phyloP scores from a whole-genome alignment of 2,113 vertebrate genomes.

The Natator depressus region DNA sequence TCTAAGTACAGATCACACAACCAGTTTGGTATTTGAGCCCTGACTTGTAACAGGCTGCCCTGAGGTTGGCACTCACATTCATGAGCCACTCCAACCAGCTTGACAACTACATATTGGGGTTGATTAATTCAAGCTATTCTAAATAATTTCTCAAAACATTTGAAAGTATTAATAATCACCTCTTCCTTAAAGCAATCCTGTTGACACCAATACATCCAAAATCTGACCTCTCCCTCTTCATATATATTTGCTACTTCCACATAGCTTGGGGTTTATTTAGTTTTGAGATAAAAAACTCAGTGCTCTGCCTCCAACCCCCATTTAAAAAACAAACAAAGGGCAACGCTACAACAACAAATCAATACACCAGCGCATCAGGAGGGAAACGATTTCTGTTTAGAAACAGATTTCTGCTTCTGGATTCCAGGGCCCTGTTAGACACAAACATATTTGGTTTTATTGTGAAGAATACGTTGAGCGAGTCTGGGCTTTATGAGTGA shows the following conservation, averaged over 20 bases:
- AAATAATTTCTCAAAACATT: background rate
- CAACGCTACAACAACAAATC: background rate
- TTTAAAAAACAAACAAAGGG: background rate
- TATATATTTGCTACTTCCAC: background rate
- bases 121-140: background rate
- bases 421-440: background rate
- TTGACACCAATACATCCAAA: background rate
- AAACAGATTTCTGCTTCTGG: background rate
- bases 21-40: background rate
- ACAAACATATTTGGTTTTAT: background rate
- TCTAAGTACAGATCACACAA: background rate
- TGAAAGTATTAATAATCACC: background rate
- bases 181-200: background rate
- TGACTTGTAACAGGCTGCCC: background rate
- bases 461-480: background rate
- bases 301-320: background rate
- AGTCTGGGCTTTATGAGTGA: background rate
- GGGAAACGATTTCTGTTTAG: background rate
- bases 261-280: background rate
- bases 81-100: background rate
- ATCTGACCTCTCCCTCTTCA: background rate
- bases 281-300: fast-evolving
- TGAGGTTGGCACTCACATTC: background rate
- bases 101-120: background rate
- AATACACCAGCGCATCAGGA: background rate